Evolutionary conservation across 92 coral and sea anemone species (phyloP).

Genomic region (Metridium senile): DNA sequence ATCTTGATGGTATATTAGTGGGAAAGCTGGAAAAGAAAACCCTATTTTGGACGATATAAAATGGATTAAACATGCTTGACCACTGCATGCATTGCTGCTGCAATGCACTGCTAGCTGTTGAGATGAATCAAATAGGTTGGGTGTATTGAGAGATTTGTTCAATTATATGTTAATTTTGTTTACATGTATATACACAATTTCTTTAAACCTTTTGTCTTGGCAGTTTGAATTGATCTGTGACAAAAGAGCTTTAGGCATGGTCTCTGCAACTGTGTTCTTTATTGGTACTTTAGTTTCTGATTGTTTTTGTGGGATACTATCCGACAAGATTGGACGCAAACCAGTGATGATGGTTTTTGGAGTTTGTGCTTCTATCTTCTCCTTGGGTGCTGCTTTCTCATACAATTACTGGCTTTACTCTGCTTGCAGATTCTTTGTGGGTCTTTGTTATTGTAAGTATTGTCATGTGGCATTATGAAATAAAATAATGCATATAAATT

Average conservation of each 20-base stretch:
- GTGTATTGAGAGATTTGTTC: background rate
- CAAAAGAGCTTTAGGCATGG: slow-evolving; percentile 27
- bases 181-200: too few species aligned
- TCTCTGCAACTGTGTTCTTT: slow-evolving; percentile 50
- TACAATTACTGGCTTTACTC: slow-evolving; percentile 40
- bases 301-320: slow-evolving; percentile 42
- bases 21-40: too few species aligned
- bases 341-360: slow-evolving; percentile 34
- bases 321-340: slow-evolving; percentile 56
- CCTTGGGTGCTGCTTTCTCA: slow-evolving; percentile 45
- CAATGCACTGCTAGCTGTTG: too few species aligned
- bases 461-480: background rate
- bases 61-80: too few species aligned
- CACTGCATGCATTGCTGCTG: too few species aligned
- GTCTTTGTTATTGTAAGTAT: slow-evolving; percentile 34
- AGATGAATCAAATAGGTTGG: too few species aligned
- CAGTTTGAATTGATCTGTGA: slow-evolving; percentile 60
- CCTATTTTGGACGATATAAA: too few species aligned
- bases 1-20: too few species aligned
- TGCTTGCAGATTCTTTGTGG: slow-evolving; percentile 42
- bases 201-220: background rate
- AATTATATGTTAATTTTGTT: background rate
- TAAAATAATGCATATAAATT: too few species aligned
- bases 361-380: slow-evolving; percentile 20
- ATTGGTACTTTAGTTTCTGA: slow-evolving; percentile 44